These are phyloP conservation scores for Lagria hirta DNA, from an alignment of 2,888 invertebrate genomes.

Conservation along the genomic window DNA sequence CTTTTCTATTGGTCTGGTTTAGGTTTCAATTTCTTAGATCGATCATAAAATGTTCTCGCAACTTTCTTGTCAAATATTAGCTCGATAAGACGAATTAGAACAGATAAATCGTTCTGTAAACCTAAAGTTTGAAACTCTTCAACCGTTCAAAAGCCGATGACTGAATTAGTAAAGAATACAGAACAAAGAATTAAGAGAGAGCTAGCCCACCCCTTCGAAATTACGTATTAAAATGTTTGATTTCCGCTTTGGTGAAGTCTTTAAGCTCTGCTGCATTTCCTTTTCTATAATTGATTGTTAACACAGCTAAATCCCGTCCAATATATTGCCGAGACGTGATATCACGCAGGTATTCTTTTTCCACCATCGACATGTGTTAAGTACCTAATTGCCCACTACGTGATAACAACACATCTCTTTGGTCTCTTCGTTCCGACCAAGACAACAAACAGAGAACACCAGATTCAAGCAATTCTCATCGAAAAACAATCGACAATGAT, in stretches of 20 bases:
- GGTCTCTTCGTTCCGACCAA: background rate
- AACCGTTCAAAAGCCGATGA: conserved; percentile 39
- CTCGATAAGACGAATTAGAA: conserved; percentile 37
- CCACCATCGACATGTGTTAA: conserved; percentile 10
- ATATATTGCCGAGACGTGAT: conserved; percentile 7
- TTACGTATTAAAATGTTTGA: conserved; percentile 40
- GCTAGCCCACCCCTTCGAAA: conserved; percentile 30
- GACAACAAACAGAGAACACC: no score
- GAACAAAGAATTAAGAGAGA: conserved; percentile 24
- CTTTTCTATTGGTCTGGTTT: conserved; percentile 6
- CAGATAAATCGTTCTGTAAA: conserved; percentile 38
- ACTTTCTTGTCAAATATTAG: conserved; percentile 25
- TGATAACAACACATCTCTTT: background rate
- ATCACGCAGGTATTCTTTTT: conserved; percentile 13
- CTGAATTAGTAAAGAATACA: conserved; percentile 38
- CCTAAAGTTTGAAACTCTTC: conserved; percentile 33
- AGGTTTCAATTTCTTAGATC: conserved; percentile 5
- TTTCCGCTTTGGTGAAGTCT: conserved; percentile 32
- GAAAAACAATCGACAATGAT: conserved; percentile 10
- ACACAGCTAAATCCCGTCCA: conserved; percentile 14
- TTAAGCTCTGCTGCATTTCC: conserved; percentile 16
- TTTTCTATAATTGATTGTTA: conserved; percentile 27
- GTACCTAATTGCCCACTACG: conserved; percentile 7
- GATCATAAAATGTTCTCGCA: conserved; percentile 3
- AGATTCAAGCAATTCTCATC: conserved; percentile 3